A percentile compares a stretch with the other conserved stretches of the same genome.
Conservation (phyloP, 2,888 invertebrate genomes). For the Onthophagus sagittarius region DNA sequence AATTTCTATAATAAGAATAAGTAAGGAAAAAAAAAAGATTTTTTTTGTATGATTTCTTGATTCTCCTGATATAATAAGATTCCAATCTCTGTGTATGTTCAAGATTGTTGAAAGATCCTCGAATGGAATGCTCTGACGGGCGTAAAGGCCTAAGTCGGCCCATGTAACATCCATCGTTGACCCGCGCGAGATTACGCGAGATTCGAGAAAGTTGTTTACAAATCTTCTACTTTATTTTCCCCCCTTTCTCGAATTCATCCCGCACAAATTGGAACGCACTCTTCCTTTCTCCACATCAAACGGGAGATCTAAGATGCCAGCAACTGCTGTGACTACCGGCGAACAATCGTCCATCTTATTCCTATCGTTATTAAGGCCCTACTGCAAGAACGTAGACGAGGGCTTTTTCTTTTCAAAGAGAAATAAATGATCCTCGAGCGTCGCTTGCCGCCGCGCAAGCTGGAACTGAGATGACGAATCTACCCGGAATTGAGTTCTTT, state of each 20-base stretch:
- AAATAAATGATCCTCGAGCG: neutral
- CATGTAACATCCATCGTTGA: neutral
- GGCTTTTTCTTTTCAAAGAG: neutral
- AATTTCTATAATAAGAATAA: too few species aligned
- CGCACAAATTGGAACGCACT: neutral
- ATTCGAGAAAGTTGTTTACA: constrained; percentile 9
- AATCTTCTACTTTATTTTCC: constrained; percentile 12
- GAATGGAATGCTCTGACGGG: neutral
- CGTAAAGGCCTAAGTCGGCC: neutral
- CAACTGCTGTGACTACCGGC: neutral
- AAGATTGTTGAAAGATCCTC: neutral
- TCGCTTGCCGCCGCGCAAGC: neutral
- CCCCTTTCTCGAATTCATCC: neutral
- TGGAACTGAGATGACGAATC: neutral
- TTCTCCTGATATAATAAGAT: neutral
- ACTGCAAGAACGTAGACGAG: neutral
- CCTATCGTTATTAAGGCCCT: neutral
- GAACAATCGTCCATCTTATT: neutral
- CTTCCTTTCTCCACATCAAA: neutral
- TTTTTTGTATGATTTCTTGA: neutral
- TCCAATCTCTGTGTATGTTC: neutral
- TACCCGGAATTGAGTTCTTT: neutral
- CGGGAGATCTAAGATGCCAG: neutral
- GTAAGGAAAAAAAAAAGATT: too few species aligned
- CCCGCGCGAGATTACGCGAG: neutral